Percentiles rank a stretch among this genome's conserved stretches.
phyloP scores from a whole-genome alignment of 2,797 vertebrate genomes.

The Echiichthys vipera region DNA sequence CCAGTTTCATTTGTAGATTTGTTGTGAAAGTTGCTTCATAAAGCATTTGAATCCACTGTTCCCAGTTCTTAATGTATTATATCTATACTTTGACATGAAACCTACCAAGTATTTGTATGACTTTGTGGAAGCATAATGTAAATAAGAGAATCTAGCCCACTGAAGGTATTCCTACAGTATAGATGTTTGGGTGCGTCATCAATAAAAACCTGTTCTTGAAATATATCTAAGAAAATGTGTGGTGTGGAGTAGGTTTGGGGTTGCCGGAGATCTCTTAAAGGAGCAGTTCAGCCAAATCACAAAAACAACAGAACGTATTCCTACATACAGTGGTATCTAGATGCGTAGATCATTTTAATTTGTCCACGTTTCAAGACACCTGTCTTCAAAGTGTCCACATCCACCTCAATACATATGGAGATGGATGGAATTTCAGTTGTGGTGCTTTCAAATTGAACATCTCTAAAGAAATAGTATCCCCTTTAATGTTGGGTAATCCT shows the following conservation, averaged over 20 bases:
- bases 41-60: conserved; percentile 69
- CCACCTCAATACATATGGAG: too few species aligned
- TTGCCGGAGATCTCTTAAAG: background rate
- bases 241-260: conserved; percentile 25
- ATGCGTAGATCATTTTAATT: background rate
- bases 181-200: conserved; percentile 78
- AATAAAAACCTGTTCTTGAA: conserved; percentile 79
- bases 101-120: conserved; percentile 83
- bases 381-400: too few species aligned
- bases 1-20: conserved; percentile 85
- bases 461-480: too few species aligned
- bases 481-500: too few species aligned
- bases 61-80: conserved; percentile 79
- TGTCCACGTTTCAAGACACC: background rate
- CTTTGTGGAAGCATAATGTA: conserved; percentile 81
- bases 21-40: conserved; percentile 85
- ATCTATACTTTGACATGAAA: conserved; percentile 82
- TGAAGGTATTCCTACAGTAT: conserved; percentile 76
- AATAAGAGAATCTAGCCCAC: conserved; percentile 81
- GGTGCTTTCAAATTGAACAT: too few species aligned
- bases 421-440: too few species aligned
- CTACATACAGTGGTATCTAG: background rate
- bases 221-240: conserved; percentile 63
- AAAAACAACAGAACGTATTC: background rate
- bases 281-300: background rate